Evolutionary conservation across 2,113 vertebrate genomes (phyloP).

Genomic region (Alosa alosa): DNA sequence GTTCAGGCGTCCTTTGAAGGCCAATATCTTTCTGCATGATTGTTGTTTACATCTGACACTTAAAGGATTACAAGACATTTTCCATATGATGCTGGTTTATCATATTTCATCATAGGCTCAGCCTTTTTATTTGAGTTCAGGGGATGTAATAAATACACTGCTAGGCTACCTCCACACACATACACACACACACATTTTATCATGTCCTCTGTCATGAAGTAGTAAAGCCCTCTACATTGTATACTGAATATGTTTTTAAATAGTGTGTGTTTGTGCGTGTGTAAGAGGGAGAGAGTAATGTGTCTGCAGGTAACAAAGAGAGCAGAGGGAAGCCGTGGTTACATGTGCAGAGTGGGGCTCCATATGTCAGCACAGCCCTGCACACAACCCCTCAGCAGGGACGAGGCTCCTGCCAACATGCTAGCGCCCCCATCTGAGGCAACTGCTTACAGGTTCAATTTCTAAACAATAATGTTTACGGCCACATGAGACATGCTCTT

Average conservation of each 20-base stretch:
- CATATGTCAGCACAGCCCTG: background rate
- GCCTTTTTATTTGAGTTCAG: background rate
- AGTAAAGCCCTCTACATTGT: too few species aligned
- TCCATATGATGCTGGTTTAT: background rate
- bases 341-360: background rate
- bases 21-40: background rate
- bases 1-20: background rate
- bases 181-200: background rate
- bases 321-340: background rate
- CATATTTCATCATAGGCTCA: background rate
- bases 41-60: background rate
- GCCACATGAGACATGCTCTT: background rate
- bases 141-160: background rate
- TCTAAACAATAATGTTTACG: background rate
- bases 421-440: background rate
- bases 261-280: constrained; percentile 17
- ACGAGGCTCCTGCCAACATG: background rate
- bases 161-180: background rate
- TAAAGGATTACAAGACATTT: background rate
- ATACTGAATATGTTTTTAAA: too few species aligned
- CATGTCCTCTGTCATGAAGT: background rate
- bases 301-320: background rate
- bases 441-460: background rate
- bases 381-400: background rate
- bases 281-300: background rate